phyloP scores from a whole-genome alignment of 2,113 vertebrate species.

The Percopsis transmontana region DNA sequence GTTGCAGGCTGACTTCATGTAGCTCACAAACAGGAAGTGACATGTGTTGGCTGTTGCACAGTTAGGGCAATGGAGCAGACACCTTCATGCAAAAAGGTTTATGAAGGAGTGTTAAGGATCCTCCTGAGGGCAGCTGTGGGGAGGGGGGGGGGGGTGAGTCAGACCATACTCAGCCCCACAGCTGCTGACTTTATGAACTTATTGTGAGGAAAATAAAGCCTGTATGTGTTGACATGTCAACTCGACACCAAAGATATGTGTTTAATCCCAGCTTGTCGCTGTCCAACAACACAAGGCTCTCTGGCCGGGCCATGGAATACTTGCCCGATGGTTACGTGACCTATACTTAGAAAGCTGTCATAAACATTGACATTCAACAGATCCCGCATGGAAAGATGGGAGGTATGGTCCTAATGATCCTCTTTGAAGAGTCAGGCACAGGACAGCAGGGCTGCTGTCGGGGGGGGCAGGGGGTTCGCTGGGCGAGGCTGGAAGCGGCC shows the following conservation, averaged over 20 bases:
- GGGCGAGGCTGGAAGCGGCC: constrained; percentile 26
- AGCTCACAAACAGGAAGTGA: too few species aligned
- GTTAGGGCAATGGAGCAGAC: too few species aligned
- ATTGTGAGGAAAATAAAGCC: constrained; percentile 32
- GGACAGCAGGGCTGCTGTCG: background rate
- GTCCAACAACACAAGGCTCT: constrained; percentile 63
- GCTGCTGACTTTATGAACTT: constrained; percentile 37
- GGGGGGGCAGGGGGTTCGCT: constrained; percentile 16
- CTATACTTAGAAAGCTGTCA: constrained; percentile 72
- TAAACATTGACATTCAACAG: constrained; percentile 77
- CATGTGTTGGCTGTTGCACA: too few species aligned
- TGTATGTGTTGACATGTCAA: constrained; percentile 42
- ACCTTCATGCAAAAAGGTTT: too few species aligned
- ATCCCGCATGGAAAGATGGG: constrained; percentile 50
- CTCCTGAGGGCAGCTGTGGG: too few species aligned
- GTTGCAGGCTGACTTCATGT: too few species aligned
- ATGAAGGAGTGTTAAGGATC: too few species aligned
- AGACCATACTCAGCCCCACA: constrained; percentile 9
- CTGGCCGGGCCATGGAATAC: constrained; percentile 57
- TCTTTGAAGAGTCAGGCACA: constrained; percentile 42
- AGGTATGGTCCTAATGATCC: constrained; percentile 49
- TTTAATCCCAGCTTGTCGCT: constrained; percentile 67
- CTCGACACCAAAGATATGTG: constrained; percentile 52
- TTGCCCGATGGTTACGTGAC: constrained; percentile 41
- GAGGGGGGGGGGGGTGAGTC: too few species aligned